Conservation (phyloP, 2,113 vertebrate species). For the Myxocyprinus asiaticus region DNA sequence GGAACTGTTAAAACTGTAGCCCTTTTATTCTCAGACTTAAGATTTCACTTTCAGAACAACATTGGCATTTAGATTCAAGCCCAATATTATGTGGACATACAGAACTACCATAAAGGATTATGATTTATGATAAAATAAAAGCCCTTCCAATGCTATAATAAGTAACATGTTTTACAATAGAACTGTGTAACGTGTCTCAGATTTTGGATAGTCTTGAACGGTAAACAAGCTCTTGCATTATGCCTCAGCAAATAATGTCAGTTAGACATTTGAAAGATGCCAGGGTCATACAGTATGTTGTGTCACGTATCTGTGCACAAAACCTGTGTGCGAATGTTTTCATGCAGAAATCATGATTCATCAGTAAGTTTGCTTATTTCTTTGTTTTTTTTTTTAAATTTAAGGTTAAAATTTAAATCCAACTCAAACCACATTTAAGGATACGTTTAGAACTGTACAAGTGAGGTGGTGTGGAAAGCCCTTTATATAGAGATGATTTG, state of each 20-base stretch:
- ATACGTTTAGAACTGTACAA: no score
- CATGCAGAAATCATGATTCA: no score
- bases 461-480: no score
- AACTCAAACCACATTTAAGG: no score
- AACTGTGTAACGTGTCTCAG: not conserved
- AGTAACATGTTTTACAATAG: not conserved
- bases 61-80: not conserved
- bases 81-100: not conserved
- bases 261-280: not conserved
- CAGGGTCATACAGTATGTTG: not conserved
- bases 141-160: not conserved
- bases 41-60: not conserved
- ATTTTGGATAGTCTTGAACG: not conserved
- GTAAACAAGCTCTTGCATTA: slow-evolving; percentile 21
- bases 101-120: not conserved
- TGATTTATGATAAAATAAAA: no score
- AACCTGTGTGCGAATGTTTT: no score
- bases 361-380: no score
- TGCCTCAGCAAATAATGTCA: slow-evolving; percentile 4
- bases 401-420: no score
- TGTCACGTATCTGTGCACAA: not conserved
- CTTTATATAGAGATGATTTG: no score
- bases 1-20: not conserved
- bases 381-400: no score
- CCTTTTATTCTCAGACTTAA: not conserved